Conservation (phyloP, 2,797 vertebrate species). For the Echeneis naucrates region DNA sequence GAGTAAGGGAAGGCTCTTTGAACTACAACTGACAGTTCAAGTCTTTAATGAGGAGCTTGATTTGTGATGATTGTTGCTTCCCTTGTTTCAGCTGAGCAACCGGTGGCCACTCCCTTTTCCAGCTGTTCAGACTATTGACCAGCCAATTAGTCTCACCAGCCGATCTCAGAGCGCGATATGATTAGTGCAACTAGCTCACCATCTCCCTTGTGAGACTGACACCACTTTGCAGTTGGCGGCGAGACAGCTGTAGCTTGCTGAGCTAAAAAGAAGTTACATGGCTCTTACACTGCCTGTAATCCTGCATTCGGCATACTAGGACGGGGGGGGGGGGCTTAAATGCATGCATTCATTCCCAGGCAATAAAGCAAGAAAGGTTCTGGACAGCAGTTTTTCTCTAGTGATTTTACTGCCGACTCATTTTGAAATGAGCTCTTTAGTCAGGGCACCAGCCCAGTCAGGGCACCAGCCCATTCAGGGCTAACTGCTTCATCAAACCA, state of each 20-base stretch:
- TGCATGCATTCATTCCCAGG: conserved; percentile 22
- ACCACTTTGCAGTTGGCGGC: conserved; percentile 49
- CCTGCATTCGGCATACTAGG: conserved; percentile 25
- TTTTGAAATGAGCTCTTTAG: conserved; percentile 44
- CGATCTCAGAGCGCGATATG: conserved; percentile 41
- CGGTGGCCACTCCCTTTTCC: conserved; percentile 43
- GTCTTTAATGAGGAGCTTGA: conserved; percentile 65
- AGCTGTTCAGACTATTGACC: conserved; percentile 62
- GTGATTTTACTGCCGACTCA: conserved; percentile 30
- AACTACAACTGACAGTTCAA: conserved; percentile 38
- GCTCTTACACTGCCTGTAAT: conserved; percentile 15
- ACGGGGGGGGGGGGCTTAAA: conserved; percentile 29
- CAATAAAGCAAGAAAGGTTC: conserved; percentile 32
- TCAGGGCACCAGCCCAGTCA: conserved; percentile 16
- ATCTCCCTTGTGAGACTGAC: conserved; percentile 47
- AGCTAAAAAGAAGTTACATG: conserved; percentile 28
- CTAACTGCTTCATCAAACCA: conserved; percentile 37
- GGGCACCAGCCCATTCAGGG: conserved; percentile 25
- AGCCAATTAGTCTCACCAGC: conserved; percentile 65
- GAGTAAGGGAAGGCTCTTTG: conserved; percentile 24
- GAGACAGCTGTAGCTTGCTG: conserved; percentile 34
- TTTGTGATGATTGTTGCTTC: conserved; percentile 51
- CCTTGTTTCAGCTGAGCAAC: conserved; percentile 49
- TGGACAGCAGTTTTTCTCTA: conserved; percentile 33
- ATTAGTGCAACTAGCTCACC: conserved; percentile 56